phyloP scores from a whole-genome alignment of 2,888 invertebrate species.

The Dastarcus helophoroides region DNA sequence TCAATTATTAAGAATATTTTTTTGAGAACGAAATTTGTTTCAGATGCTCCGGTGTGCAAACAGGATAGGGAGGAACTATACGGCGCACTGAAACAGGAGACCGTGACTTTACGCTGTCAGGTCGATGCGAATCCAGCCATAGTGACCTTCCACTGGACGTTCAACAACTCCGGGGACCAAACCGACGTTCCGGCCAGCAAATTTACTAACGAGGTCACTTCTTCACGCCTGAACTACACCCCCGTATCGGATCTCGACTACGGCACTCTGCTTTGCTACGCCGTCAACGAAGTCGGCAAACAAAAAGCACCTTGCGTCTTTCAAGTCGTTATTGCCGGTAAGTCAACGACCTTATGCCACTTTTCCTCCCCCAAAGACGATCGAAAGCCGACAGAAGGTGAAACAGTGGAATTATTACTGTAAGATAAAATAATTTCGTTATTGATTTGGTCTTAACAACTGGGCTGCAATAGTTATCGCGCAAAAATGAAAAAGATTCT shows the following conservation, averaged over 20 bases:
- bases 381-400: conserved; percentile 12
- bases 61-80: conserved; percentile 70
- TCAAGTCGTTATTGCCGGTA: conserved; percentile 76
- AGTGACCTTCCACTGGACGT: conserved; percentile 81
- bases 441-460: too few species aligned
- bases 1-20: neutral
- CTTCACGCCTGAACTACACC: conserved; percentile 70
- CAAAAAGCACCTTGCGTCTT: conserved; percentile 79
- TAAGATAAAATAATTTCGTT: too few species aligned
- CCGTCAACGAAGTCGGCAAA: conserved; percentile 69
- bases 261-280: conserved; percentile 80
- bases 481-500: too few species aligned
- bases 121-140: conserved; percentile 83
- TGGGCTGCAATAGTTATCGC: too few species aligned
- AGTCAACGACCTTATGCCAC: conserved; percentile 19
- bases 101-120: conserved; percentile 72
- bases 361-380: conserved; percentile 11
- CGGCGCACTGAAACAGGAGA: conserved; percentile 81
- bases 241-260: conserved; percentile 81
- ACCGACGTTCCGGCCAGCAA: conserved; percentile 61
- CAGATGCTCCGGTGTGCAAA: conserved; percentile 67
- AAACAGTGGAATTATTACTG: too few species aligned
- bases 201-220: conserved; percentile 54
- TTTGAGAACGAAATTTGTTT: conserved; percentile 12
- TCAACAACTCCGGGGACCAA: conserved; percentile 83